Base-by-base conservation (phyloP, 2,113 vertebrate genomes). In the Marcusenius ussheri region DNA sequence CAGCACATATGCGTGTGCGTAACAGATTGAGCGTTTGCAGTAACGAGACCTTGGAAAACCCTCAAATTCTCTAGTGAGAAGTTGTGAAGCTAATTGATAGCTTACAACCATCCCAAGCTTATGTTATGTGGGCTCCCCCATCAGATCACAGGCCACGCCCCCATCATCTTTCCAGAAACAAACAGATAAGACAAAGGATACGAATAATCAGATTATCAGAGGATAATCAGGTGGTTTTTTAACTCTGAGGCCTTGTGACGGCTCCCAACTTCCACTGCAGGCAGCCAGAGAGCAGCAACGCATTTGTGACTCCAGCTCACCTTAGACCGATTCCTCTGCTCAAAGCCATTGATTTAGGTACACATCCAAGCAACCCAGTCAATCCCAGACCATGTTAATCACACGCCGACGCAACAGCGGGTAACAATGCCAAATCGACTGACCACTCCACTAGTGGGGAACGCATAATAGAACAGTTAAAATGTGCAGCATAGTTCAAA, bases 11-110 rank as follows among this genome's bases (percentile, higher is more conserved):
- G 47, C 49, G 27, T 49, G 83, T 42, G 89, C 35, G 66, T 53
- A 85, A 77, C 35, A 87, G 45, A 42, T 47, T 74, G 31, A 66
- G 47, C 42, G 84, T 83, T 90, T 90, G 91, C 80, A 89, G 80
- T 42, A 90, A 90, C 45, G 56, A 35, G 58, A 74, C 66, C 83
- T 50, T n/a, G 58, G 84, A n/a, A 42, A 83, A 90, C 42, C 19
- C 46, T 49, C 24, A 56, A 21, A 77, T 42, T 27, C 83, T 49
- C 45, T 51, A 47, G 83, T 27, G 53, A 90, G 80, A 84, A 86
- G 84, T 47, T 31, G 77, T 84, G 80, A 51, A 86, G 42, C 46
- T 50, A 66, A 46, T 35, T 51, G 70, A 31, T 42, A 58, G 74
- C 42, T 42, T 80, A 42, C 15, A 80, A 15, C 15, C 31, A 19